These are phyloP conservation scores for Elegia similella DNA, from an alignment of 2,888 invertebrate genomes.

Conservation along the genomic window DNA sequence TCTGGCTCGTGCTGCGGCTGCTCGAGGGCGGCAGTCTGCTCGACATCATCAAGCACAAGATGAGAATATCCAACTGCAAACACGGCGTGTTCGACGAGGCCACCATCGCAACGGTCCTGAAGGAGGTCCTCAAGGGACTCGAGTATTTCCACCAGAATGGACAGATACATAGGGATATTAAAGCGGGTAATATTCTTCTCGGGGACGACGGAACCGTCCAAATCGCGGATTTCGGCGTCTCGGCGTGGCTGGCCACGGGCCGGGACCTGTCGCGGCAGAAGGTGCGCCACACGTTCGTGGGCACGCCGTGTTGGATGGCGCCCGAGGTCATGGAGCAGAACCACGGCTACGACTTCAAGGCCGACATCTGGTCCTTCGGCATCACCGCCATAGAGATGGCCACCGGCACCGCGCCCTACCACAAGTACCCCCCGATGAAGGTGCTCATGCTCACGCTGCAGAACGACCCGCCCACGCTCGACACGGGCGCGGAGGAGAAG, in stretches of 20 bases:
- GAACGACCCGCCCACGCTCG: conserved; percentile 98
- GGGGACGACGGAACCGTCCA: conserved; percentile 99
- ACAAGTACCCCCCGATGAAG: conserved; percentile 99
- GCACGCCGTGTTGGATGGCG: conserved; percentile 99
- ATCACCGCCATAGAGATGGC: conserved; percentile 99
- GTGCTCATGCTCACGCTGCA: conserved; percentile 99
- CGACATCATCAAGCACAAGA: conserved; percentile 97
- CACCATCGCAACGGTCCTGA: conserved; percentile 98
- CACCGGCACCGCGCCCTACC: conserved; percentile 99
- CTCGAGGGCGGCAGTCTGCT: conserved; percentile 96
- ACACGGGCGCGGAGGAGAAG: conserved; percentile 97
- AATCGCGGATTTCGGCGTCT: conserved; percentile 99
- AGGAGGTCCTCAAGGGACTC: conserved; percentile 97
- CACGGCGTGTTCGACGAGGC: conserved; percentile 99
- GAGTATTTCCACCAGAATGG: conserved; percentile 99
- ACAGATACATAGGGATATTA: conserved; percentile 93
- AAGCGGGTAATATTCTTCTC: conserved; percentile 89
- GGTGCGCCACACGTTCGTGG: conserved; percentile 99
- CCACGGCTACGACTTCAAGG: conserved; percentile 99
- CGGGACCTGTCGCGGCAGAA: conserved; percentile 97
- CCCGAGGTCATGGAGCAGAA: conserved; percentile 99
- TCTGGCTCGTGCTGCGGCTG: conserved; percentile 98
- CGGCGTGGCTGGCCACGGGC: conserved; percentile 98
- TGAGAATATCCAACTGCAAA: conserved; percentile 94
- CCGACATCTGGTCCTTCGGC: conserved; percentile 91